Evolutionary conservation across 2,797 vertebrate genomes (phyloP).

Genomic region (Serranus cabrilla): DNA sequence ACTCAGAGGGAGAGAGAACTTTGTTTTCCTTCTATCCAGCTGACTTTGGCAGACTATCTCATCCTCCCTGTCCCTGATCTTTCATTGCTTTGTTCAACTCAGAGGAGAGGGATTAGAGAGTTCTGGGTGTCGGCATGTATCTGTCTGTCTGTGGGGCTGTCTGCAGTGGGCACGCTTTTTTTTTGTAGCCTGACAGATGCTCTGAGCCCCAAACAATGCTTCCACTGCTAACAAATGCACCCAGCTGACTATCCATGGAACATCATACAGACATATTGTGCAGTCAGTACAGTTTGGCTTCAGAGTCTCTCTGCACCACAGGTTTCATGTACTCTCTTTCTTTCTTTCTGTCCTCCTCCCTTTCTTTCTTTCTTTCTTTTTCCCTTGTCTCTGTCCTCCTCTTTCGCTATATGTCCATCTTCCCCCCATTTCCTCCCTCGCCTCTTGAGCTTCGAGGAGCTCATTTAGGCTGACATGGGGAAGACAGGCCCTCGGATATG

Average conservation of each 20-base stretch:
- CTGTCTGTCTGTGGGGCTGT: conserved; percentile 55
- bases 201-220: conserved; percentile 67
- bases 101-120: conserved; percentile 65
- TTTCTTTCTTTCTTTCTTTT: conserved; percentile 6
- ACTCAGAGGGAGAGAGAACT: conserved; percentile 43
- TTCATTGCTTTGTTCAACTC: conserved; percentile 53
- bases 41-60: conserved; percentile 51
- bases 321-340: conserved; percentile 44
- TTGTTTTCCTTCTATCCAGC: conserved; percentile 46
- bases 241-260: conserved; percentile 63
- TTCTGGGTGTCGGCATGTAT: conserved; percentile 57
- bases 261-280: conserved; percentile 68
- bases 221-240: conserved; percentile 64
- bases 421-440: conserved; percentile 9
- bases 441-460: conserved; percentile 62
- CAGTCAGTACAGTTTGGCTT: conserved; percentile 54
- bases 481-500: conserved; percentile 69
- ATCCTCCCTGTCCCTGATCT: conserved; percentile 51
- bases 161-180: conserved; percentile 36
- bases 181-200: conserved; percentile 73
- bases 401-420: conserved; percentile 31
- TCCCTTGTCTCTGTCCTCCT: conserved; percentile 38
- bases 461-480: conserved; percentile 72
- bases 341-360: conserved; percentile 14
- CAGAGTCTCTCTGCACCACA: conserved; percentile 38